phyloP scores from a whole-genome alignment of 1,140 invertebrate species.

The Hestina assimilis region DNA sequence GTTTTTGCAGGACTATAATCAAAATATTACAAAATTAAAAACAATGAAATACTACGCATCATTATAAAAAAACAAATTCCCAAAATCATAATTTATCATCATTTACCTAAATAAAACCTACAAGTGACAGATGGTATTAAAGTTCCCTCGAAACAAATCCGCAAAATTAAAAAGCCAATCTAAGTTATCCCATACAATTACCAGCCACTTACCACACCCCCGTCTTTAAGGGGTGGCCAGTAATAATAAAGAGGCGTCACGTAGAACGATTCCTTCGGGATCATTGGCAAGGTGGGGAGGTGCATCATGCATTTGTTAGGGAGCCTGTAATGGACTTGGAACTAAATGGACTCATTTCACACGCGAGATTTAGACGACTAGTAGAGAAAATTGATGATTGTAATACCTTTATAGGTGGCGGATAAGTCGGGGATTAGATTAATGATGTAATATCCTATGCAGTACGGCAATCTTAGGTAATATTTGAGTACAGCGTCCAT shows the following conservation, averaged over 20 bases:
- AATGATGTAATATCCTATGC: neutral
- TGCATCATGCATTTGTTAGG: constrained; percentile 39
- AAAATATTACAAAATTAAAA: too few species aligned
- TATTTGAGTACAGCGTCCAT: neutral
- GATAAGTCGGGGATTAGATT: neutral
- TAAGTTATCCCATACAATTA: constrained; percentile 74
- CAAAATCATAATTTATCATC: constrained; percentile 1
- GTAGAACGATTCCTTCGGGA: constrained; percentile 35
- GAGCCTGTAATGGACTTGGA: constrained; percentile 34
- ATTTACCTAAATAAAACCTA: constrained; percentile 10
- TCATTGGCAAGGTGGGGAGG: constrained; percentile 31
- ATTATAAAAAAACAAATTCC: neutral
- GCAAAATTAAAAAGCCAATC: constrained; percentile 69
- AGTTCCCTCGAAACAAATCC: constrained; percentile 41
- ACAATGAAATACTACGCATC: too few species aligned
- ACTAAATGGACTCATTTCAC: constrained; percentile 33
- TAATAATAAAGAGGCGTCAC: constrained; percentile 38
- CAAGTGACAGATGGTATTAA: constrained; percentile 22
- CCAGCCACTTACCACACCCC: constrained; percentile 64
- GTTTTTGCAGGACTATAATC: too few species aligned
- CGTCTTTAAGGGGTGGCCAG: constrained; percentile 37
- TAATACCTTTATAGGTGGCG: constrained; percentile 10
- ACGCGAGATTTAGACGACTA: constrained; percentile 18
- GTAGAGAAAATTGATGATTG: constrained; percentile 24
- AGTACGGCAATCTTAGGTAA: neutral